phyloP scores from a whole-genome alignment of 1,140 invertebrate species.

The Orchesella cincta region DNA sequence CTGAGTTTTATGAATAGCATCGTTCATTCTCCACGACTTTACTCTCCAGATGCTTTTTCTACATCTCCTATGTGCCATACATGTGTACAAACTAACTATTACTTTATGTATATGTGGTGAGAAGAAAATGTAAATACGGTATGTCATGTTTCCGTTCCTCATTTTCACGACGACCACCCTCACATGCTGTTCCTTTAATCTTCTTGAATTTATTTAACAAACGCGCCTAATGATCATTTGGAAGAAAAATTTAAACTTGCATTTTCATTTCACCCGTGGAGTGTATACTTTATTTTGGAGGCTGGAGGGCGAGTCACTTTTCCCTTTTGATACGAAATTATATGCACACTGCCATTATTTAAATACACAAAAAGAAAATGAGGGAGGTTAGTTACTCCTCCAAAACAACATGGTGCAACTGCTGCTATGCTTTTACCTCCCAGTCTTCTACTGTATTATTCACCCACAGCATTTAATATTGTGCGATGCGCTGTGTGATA shows the following conservation, averaged over 20 bases:
- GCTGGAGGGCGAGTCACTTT: background rate
- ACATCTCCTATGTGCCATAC: background rate
- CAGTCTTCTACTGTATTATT: background rate
- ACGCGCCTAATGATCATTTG: slow-evolving; percentile 20
- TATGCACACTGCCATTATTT: background rate
- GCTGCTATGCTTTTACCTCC: background rate
- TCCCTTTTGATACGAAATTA: background rate
- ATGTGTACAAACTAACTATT: background rate
- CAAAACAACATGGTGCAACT: background rate
- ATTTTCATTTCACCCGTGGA: background rate
- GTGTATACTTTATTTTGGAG: background rate
- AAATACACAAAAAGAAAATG: background rate
- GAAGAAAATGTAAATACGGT: background rate
- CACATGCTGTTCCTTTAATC: slow-evolving; percentile 19
- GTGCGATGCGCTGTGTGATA: background rate
- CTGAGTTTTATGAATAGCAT: slow-evolving; percentile 25
- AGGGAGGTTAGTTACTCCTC: no score
- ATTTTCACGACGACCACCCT: background rate
- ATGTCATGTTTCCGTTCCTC: background rate
- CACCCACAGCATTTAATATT: background rate
- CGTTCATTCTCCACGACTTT: no score
- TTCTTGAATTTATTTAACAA: background rate
- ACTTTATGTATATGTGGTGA: slow-evolving; percentile 3
- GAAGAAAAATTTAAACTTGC: background rate
- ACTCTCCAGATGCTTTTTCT: background rate